Base-by-base conservation (phyloP, 2,797 vertebrate genomes). In the Clarias fuscus region DNA sequence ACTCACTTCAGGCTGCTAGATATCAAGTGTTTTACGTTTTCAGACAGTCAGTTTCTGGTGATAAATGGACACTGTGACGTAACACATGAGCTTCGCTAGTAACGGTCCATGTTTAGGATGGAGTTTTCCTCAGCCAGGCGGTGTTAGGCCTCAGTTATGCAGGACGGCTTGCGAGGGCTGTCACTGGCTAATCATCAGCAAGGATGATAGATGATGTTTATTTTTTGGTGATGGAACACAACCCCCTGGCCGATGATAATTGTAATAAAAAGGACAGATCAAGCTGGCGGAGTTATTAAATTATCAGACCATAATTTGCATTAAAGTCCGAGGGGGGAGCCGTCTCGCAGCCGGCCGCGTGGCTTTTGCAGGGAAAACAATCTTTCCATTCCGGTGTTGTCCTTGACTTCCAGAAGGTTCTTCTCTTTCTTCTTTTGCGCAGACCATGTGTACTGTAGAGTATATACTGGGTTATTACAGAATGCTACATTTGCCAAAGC, bases 181-280 rank as follows among this genome's bases (percentile, higher is more conserved):
- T 99, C 98, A 96, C 91, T 64, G 67, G 94, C 96, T 99, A 98
- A 99, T 98, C 96, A 96, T 94, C 91, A 30, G 92, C 94, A 96
- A 97, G 96, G 96, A 99, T 98, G 98, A 99, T 99, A 93, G 98
- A 99, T 98, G 97, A 96, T 99, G 98, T 99, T 99, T 99, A 97
- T 97, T 98, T 95, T 95, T 93, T 86, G 93, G 93, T 98, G 97
- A 99, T 98, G 97, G 97, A 97, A 96, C 94, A 94, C 96, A 97
- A 96, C 96, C 96, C 96, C 96, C 96, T 92, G 95, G 93, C 96
- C 94, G 94, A 97, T 96, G 96, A 97, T 97, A 96, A 98, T 97
- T 97, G 96, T 95, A 98, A 98, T 97, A 97, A 98, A 98, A 97
- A 96, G 96, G 97, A 97, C 97, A 96, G 96, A 98, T 98, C 98